Evolutionary conservation across 1,140 invertebrate species (phyloP), one percentile per base, ranked within the genome.

Genomic region (Danaus melanippus): DNA sequence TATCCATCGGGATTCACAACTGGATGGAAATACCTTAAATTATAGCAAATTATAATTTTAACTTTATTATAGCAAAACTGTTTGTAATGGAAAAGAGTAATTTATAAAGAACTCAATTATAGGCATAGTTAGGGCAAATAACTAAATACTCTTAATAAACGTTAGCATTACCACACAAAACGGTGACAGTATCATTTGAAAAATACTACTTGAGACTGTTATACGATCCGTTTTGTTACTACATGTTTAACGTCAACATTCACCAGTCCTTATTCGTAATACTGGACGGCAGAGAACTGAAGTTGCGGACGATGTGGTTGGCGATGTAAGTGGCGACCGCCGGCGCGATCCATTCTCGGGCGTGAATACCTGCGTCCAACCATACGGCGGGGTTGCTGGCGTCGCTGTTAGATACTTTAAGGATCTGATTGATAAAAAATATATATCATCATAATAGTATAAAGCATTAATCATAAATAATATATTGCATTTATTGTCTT

Each of bases 1-100:
- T 93, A 93, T 9, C 93, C 93, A 70, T 94, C 93, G 0, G 93
- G 92, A 76, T 94, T 94, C 11, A 90, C 65, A 12, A 92, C 75
- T 0, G 93, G 93, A 39, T 94, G 64, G 53, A 95, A 91, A 69
- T 92, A 89, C 90, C 91, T 84, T 50, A 5, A 58, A 50, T 10
- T 1, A 42, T 11, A 39, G 21, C 21, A 7, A 40, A 47, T 10
- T 50, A 42, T 45, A 32, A 32, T 32, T 32, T 32, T 32, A 32
- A 32, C 21, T 32, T 32, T 32, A 32, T 32, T 1, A 32, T 32
- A 32, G 21, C 7, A 5, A 32, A 32, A 32, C 21, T 32, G 21
- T 32, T 32, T 32, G 6, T 32, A 32, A 32, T 32, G 6, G 15
- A 15, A 32, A 2, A 32, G 6, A 32, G 7, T 7, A 32, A 2